Base-by-base conservation (phyloP, 2,888 invertebrate genomes). In the Gibbula magus region DNA sequence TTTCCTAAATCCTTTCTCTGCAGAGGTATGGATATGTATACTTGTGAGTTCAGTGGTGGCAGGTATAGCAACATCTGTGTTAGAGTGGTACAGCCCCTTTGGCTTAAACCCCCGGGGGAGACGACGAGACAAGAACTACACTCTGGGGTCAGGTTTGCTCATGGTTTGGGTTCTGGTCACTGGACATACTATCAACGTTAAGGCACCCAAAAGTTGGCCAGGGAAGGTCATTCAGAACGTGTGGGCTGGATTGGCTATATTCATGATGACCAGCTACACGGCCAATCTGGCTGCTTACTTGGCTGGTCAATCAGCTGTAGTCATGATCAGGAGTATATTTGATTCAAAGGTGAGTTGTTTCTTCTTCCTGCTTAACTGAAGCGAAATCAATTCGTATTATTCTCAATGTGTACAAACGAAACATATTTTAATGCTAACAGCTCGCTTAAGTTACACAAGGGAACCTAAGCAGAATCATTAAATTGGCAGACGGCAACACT, bases 161-260 rank as follows among this genome's bases (percentile, higher is more conserved):
- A 97, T 97, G 82, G 97, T 97, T 95, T 97, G 97, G 96, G 97
- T 97, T 39, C 94, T 97, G 79, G 94, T 97, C 76, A 97, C 97
- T 93, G 97, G 97, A 79, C 97, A 97, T 94, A 94, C 97, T 86
- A 97, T 97, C 76, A 97, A 97, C 81, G 97, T 97, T 91, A 97
- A 98, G 89, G 97, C 97, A 32, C 98, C 98, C 35, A 97, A 98
- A 93, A 97, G 97, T 85, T 98, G 98, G 98, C 97, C 98, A 89
- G 97, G 97, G 93, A 97, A 97, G 94, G 97, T 97, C 93, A 95
- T 97, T 85, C 97, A 97, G 93, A 98, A 97, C 93, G 96, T 97
- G 83, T 97, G 97, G 97, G 97, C 97, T 84, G 97, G 97, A 54
- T 97, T 97, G 93, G 97, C 96, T 90, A 97, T 97, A 90, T 97